Evolutionary conservation across 2,113 vertebrate genomes (phyloP).

Genomic region (Pseudonaja textilis): DNA sequence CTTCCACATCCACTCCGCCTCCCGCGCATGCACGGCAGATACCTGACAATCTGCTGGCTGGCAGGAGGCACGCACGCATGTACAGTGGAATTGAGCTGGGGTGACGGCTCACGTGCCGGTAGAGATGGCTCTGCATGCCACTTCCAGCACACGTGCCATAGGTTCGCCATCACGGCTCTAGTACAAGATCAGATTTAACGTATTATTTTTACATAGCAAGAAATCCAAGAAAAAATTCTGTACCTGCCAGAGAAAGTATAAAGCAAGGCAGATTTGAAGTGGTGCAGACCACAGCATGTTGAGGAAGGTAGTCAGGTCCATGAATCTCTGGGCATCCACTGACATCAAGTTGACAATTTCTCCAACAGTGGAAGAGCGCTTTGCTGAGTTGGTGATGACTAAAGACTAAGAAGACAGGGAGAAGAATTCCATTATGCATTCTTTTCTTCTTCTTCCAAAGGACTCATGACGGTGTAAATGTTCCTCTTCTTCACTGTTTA

Average conservation of each 20-base stretch:
- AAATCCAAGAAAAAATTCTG: not conserved
- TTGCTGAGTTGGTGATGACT: constrained; percentile 89
- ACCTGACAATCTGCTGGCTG: too few species aligned
- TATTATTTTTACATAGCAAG: not conserved
- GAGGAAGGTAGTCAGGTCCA: constrained; percentile 86
- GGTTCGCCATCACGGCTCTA: not conserved
- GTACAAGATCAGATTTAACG: not conserved
- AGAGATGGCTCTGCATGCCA: too few species aligned
- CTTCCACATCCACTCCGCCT: too few species aligned
- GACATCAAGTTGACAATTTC: constrained; percentile 98
- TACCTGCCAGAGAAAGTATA: constrained; percentile 97
- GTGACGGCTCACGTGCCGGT: too few species aligned
- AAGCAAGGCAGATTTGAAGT: constrained; percentile 87
- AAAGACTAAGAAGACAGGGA: constrained; percentile 75
- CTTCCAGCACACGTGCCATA: too few species aligned
- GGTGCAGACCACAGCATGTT: constrained; percentile 97
- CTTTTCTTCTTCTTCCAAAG: not conserved
- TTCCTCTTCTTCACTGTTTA: not conserved
- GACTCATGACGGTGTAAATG: not conserved
- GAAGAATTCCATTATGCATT: not conserved
- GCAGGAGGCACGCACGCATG: too few species aligned
- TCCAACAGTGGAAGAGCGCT: constrained; percentile 86
- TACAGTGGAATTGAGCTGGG: too few species aligned
- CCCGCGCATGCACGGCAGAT: too few species aligned
- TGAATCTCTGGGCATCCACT: constrained; percentile 91